Base-by-base conservation (phyloP, 2,888 invertebrate genomes). In the Meta bourneti region DNA sequence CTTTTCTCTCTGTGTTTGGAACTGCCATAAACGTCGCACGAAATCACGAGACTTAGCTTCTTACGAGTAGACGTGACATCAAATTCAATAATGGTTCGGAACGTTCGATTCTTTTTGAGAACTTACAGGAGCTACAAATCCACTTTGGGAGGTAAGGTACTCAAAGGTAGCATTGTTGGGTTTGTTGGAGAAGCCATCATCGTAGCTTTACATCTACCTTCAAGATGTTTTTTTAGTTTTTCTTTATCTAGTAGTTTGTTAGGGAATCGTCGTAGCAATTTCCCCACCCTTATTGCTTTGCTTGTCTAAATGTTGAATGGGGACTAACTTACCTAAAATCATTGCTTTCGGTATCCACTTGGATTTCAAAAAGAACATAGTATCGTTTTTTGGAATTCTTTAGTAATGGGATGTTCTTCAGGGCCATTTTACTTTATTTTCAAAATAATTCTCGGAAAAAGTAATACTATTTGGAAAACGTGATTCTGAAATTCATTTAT, bases 1-100 rank as follows among this genome's bases (percentile, higher is more conserved):
- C 83, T 82, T 82, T 82, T 79, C 71, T 77, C 16, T 20, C 61
- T 88, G 88, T 81, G 20, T 84, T 54, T 83, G 20, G 74, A 82
- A 51, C 89, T 71, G 61, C 83, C 83, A 83, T 89, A 89, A 89
- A 80, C 74, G 88, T 88, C 88, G 69, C 74, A 61, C 52, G 71
- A 70, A 89, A 89, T 89, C 89, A 89, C 19, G 77, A 78, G 83
- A 71, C 71, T 52, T 70, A 69, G 70, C 83, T 78, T 82, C 79
- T 79, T 72, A 48, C 52, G 71, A 77, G 51, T 2, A 78, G 89
- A 89, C 89, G 83, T 84, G 83, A 89, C 83, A 84, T 84, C 89
- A 84, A 89, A 89, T 83, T 89, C 83, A 89, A 89, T 89, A 89
- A 83, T 83, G 89, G 70, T 61, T 75, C 74, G 8, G 20, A 69